Evolutionary conservation across 92 coral and sea anemone genomes (phyloP).

Genomic region (Parazoanthus darwini): DNA sequence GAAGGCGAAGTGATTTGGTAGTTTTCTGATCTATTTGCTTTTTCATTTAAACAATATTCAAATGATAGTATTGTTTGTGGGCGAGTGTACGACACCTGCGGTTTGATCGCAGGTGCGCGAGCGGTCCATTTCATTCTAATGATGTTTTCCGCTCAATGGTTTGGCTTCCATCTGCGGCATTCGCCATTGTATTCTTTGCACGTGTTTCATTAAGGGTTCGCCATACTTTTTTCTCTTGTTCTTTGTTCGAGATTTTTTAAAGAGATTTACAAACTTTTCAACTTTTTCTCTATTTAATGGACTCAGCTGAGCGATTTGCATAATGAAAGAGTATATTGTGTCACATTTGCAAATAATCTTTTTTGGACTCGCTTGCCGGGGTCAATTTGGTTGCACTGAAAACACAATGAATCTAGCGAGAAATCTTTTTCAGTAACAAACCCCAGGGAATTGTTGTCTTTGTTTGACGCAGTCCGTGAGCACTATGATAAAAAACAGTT

Average conservation of each 20-base stretch:
- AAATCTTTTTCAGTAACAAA: slow-evolving; percentile 60
- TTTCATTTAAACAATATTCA: slow-evolving; percentile 92
- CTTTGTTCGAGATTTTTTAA: slow-evolving; percentile 88
- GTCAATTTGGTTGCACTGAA: slow-evolving; percentile 82
- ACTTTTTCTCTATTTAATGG: slow-evolving; percentile 97
- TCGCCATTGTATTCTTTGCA: slow-evolving; percentile 81
- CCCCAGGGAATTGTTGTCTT: slow-evolving; percentile 53
- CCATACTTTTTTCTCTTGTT: slow-evolving; percentile 72
- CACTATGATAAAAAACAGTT: slow-evolving; percentile 23
- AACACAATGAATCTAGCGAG: slow-evolving; percentile 60
- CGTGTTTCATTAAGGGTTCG: slow-evolving; percentile 95
- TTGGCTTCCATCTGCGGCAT: slow-evolving; percentile 96
- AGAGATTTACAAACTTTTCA: slow-evolving; percentile 97
- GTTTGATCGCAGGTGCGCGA: slow-evolving; percentile 76
- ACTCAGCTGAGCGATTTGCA: slow-evolving; percentile 87
- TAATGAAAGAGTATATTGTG: slow-evolving; percentile 83
- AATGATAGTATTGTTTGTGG: slow-evolving; percentile 81
- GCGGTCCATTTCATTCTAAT: slow-evolving; percentile 90
- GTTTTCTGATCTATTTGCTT: slow-evolving; percentile 79
- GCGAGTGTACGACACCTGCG: slow-evolving; percentile 91
- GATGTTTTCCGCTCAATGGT: slow-evolving; percentile 93
- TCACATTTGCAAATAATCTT: slow-evolving; percentile 73
- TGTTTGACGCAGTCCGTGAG: slow-evolving; percentile 44
- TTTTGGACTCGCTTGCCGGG: slow-evolving; percentile 61
- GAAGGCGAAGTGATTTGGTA: slow-evolving; percentile 63